These are phyloP conservation scores for Microtus agrestis DNA, from an alignment of 2,797 vertebrate species.

Conservation along the genomic window DNA sequence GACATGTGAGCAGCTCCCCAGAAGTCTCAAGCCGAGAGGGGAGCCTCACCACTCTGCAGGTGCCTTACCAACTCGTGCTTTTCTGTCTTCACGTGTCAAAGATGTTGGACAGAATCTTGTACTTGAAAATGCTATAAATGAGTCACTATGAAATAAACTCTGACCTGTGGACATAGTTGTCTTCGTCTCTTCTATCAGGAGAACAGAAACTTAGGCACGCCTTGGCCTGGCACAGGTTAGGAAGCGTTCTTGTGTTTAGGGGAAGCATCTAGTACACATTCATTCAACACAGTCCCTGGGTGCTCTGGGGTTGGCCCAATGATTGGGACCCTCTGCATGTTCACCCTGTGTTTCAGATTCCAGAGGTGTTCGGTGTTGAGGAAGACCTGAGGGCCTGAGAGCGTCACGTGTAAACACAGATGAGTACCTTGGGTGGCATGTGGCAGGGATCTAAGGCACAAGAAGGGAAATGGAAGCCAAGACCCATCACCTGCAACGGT, in stretches of 20 bases:
- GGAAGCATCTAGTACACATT: not conserved
- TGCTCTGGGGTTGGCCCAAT: not conserved
- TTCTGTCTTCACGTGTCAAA: slow-evolving; percentile 82
- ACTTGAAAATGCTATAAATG: slow-evolving; percentile 82
- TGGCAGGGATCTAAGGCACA: not conserved
- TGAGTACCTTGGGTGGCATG: not conserved
- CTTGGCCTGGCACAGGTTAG: not conserved
- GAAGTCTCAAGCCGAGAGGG: slow-evolving; percentile 74
- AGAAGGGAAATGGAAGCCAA: not conserved
- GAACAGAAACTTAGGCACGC: not conserved
- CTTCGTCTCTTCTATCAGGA: slow-evolving; percentile 63
- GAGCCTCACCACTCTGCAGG: slow-evolving; percentile 77
- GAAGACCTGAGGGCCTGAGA: not conserved
- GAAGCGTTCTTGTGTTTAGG: not conserved
- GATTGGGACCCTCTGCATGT: rapidly evolving
- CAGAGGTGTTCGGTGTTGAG: not conserved
- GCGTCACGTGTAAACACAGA: not conserved
- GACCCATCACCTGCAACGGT: not conserved
- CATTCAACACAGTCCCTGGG: not conserved
- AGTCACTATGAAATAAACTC: slow-evolving; percentile 85
- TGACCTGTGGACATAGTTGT: slow-evolving; percentile 58
- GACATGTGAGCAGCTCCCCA: slow-evolving; percentile 73
- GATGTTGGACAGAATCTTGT: slow-evolving; percentile 82
- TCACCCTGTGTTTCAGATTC: not conserved
- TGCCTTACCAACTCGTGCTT: slow-evolving; percentile 85